Evolutionary conservation across 2,797 vertebrate genomes (phyloP).

Genomic region (Vespertilio murinus): DNA sequence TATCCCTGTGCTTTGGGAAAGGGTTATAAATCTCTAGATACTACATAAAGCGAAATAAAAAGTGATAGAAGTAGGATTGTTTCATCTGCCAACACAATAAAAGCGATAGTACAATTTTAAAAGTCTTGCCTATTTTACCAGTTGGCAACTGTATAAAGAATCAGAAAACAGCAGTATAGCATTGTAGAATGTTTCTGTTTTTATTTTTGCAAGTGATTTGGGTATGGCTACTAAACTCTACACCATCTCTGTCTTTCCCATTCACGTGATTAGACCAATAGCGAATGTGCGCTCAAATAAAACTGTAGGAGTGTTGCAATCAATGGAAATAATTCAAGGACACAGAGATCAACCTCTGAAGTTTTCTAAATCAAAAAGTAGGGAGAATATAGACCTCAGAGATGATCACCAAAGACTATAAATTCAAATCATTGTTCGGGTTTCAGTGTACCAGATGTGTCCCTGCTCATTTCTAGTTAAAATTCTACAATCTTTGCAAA

Average conservation of each 20-base stretch:
- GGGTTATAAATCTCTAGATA: slow-evolving; percentile 17
- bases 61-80: slow-evolving; percentile 4
- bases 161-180: background rate
- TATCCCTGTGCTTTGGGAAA: slow-evolving; percentile 14
- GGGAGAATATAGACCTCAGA: background rate
- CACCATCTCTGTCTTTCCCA: background rate
- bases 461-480: background rate
- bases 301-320: background rate
- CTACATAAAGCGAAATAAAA: slow-evolving; percentile 45
- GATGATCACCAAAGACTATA: background rate
- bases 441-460: background rate
- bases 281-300: background rate
- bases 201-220: slow-evolving; percentile 25
- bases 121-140: slow-evolving; percentile 48
- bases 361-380: background rate
- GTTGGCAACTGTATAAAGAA: slow-evolving; percentile 47
- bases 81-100: slow-evolving; percentile 46
- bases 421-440: background rate
- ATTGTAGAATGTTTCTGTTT: slow-evolving; percentile 23
- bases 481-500: background rate
- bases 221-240: background rate
- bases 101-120: slow-evolving; percentile 27
- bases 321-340: background rate
- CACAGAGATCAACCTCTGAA: background rate
- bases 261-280: background rate